These are phyloP conservation scores for Cervus canadensis DNA, from an alignment of 2,113 vertebrate species.

Conservation along the genomic window DNA sequence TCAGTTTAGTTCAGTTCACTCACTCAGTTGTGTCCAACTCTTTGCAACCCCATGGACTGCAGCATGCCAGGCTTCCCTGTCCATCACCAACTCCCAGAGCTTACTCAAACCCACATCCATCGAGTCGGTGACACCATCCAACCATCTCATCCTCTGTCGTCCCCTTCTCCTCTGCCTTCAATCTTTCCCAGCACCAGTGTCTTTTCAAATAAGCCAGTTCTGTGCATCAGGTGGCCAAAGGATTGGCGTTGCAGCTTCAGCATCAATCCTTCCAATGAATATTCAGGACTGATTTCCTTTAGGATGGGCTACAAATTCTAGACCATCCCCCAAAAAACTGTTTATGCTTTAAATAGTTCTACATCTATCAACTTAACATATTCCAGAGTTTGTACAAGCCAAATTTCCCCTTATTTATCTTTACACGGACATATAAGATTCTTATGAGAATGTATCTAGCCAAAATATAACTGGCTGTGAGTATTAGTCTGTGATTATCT, in stretches of 20 bases:
- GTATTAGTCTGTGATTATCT: background rate
- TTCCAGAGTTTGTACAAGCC: background rate
- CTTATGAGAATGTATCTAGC: background rate
- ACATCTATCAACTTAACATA: background rate
- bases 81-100: background rate
- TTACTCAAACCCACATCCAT: background rate
- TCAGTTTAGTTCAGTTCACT: background rate
- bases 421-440: background rate
- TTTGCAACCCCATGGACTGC: background rate
- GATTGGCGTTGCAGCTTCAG: background rate
- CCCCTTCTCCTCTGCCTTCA: background rate
- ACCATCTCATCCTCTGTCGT: background rate
- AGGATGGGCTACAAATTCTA: background rate
- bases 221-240: background rate
- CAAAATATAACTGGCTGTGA: background rate
- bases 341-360: background rate
- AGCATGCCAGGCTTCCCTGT: background rate
- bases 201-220: background rate
- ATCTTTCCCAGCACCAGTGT: background rate
- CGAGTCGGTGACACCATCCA: background rate
- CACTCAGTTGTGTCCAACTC: background rate
- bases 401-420: background rate
- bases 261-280: background rate
- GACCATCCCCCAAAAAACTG: background rate
- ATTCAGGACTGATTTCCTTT: background rate